phyloP scores from a whole-genome alignment of 2,888 invertebrate species.

The Romanomermis culicivorax region DNA sequence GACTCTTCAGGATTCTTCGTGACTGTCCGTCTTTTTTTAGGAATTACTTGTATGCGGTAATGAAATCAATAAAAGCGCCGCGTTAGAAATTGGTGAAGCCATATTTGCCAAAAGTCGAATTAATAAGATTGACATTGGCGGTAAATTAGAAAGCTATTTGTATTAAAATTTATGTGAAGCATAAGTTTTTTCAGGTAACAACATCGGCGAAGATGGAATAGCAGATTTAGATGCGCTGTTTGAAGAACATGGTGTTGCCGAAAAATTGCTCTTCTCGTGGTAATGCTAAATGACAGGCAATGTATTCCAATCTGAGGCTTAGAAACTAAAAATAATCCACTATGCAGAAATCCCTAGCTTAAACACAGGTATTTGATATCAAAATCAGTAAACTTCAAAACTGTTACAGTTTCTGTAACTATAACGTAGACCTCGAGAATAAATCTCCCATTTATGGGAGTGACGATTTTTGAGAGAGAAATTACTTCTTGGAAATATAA shows the following conservation, averaged over 20 bases:
- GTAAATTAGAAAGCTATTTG: background rate
- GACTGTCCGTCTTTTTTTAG: slow-evolving; percentile 2
- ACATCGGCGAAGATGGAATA: background rate
- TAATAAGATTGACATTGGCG: background rate
- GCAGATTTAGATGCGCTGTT: background rate
- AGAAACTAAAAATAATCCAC: too few relatives aligned
- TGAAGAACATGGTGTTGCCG: background rate
- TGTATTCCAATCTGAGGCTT: too few relatives aligned
- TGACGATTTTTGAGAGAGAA: too few relatives aligned
- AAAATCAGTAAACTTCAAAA: too few relatives aligned
- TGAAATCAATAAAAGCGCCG: slow-evolving; percentile 3
- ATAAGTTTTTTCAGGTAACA: too few relatives aligned
- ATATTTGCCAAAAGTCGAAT: background rate
- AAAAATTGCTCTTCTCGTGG: background rate
- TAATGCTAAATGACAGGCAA: background rate
- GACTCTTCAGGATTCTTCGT: background rate
- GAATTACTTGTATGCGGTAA: slow-evolving; percentile 3
- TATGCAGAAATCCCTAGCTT: too few relatives aligned
- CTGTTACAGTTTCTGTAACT: too few relatives aligned
- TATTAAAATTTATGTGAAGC: too few relatives aligned
- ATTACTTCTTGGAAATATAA: too few relatives aligned
- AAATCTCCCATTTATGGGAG: too few relatives aligned
- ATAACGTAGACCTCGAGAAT: too few relatives aligned
- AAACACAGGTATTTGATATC: too few relatives aligned
- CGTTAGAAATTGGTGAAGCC: background rate